Evolutionary conservation across 1,140 invertebrate genomes (phyloP).

Genomic region (Drosophila azteca): DNA sequence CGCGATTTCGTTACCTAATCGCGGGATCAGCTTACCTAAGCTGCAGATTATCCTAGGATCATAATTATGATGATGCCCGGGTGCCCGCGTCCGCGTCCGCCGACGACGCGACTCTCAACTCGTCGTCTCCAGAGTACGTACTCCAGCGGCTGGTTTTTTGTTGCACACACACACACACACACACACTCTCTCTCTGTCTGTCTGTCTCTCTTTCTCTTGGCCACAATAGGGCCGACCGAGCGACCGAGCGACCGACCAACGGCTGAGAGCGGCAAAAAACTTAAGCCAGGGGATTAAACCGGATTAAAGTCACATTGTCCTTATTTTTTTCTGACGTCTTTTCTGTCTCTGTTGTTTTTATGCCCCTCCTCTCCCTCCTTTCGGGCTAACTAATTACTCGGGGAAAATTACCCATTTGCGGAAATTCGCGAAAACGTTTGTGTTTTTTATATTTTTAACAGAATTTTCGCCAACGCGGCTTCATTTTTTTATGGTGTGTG

Average conservation of each 20-base stretch:
- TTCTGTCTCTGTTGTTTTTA: constrained; percentile 24
- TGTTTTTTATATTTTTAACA: constrained; percentile 34
- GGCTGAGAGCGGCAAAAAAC: constrained; percentile 61
- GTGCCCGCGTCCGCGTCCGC: constrained; percentile 5
- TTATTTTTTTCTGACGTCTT: constrained; percentile 53
- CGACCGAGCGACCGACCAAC: too few species aligned
- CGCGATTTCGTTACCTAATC: constrained; percentile 78
- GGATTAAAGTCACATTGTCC: constrained; percentile 79
- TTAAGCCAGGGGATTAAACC: constrained; percentile 80
- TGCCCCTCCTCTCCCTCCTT: constrained; percentile 47
- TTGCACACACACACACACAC: neutral
- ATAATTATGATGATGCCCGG: constrained; percentile 69
- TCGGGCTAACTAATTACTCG: constrained; percentile 75
- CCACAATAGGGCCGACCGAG: too few species aligned
- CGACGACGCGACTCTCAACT: constrained; percentile 66
- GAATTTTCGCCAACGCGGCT: constrained; percentile 26
- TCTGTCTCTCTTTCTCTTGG: constrained; percentile 9
- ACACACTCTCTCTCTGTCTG: neutral
- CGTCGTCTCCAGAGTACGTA: constrained; percentile 6
- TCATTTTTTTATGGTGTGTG: constrained; percentile 44
- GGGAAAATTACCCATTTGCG: constrained; percentile 77
- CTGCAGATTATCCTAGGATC: constrained; percentile 80
- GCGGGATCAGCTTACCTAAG: constrained; percentile 78
- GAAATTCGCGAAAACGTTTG: constrained; percentile 74
- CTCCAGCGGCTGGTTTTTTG: constrained; percentile 29